Evolutionary conservation across 2,888 invertebrate genomes (phyloP).

Genomic region (Penaeus monodon): DNA sequence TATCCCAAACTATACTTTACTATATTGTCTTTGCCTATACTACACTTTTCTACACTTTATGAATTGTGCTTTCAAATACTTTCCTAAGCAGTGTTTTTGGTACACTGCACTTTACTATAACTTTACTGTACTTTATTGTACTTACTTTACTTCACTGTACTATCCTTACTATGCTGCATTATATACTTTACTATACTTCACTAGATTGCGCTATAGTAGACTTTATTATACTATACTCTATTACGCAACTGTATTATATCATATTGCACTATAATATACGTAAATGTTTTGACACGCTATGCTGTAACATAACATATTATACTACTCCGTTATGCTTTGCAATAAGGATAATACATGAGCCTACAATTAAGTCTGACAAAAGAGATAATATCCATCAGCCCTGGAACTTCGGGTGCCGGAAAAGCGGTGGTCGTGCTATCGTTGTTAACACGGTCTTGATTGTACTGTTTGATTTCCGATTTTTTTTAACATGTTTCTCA

Average conservation of each 20-base stretch:
- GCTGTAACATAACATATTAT: background rate
- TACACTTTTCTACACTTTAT: background rate
- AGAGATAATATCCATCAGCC: too few species aligned
- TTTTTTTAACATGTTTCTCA: too few species aligned
- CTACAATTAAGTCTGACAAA: too few species aligned
- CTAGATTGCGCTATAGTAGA: background rate
- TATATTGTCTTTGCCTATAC: background rate
- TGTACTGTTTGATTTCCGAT: too few species aligned
- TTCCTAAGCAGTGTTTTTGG: background rate
- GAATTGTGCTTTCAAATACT: background rate
- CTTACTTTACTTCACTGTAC: constrained; percentile 13
- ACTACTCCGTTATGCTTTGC: background rate
- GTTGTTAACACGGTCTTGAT: too few species aligned
- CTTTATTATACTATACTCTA: background rate
- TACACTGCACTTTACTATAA: background rate
- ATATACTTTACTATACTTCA: constrained; percentile 8
- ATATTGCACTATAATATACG: background rate
- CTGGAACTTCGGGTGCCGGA: too few species aligned
- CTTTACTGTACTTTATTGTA: background rate
- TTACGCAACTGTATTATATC: background rate
- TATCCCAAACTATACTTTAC: constrained; percentile 6
- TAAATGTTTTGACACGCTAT: too few species aligned
- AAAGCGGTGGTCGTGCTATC: too few species aligned
- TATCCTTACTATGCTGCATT: constrained; percentile 8
- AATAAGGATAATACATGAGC: background rate